Evolutionary conservation across 2,113 vertebrate genomes (phyloP).

Genomic region (Pseudolaguvia tuberculata): DNA sequence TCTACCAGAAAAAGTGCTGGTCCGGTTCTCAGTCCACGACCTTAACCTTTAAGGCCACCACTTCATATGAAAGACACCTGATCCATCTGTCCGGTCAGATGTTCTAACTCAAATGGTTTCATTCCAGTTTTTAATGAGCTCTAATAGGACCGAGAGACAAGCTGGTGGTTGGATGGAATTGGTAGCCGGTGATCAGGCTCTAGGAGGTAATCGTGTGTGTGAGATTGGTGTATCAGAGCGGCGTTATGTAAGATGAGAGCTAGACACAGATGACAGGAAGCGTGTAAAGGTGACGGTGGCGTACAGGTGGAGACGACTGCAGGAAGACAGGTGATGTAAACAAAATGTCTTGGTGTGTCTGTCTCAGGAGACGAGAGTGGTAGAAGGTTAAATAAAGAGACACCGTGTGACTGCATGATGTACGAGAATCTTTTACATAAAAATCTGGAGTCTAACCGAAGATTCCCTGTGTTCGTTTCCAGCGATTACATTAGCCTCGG

Average conservation of each 20-base stretch:
- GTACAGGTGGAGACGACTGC: no score
- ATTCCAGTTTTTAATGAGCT: neutral
- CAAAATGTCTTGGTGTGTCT: neutral
- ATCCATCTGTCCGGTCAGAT: no score
- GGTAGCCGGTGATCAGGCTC: neutral
- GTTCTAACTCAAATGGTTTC: neutral
- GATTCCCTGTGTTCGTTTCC: neutral
- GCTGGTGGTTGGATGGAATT: neutral
- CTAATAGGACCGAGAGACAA: neutral
- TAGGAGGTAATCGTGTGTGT: neutral
- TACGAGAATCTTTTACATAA: neutral
- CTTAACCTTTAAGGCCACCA: no score
- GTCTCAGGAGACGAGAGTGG: neutral
- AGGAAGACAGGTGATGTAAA: neutral
- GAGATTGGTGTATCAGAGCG: neutral
- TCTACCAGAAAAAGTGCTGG: no score
- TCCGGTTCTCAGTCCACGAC: no score
- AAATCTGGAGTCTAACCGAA: neutral
- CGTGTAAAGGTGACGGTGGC: neutral
- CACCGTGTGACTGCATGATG: neutral
- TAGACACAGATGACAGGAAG: neutral
- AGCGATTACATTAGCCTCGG: neutral
- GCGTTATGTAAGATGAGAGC: constrained; percentile 12
- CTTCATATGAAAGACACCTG: no score
- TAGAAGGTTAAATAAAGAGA: neutral